phyloP scores from a whole-genome alignment of 1,140 invertebrate species.

The Teleopsis dalmanni region DNA sequence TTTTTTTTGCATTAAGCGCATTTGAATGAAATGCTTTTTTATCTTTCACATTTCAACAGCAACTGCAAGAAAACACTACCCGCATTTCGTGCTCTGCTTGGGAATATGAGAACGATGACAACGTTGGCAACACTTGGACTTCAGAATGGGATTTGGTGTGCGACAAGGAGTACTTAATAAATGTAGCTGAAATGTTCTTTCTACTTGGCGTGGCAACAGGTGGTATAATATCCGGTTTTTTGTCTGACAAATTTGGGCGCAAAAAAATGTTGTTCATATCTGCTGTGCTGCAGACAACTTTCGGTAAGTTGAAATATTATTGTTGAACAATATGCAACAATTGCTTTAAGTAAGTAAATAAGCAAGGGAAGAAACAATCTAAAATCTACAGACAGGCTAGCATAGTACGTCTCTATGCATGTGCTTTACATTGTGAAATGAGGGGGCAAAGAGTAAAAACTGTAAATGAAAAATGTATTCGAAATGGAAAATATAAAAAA shows the following conservation, averaged over 20 bases:
- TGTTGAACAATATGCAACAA: too few relatives aligned
- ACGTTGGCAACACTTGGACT: conserved; percentile 53
- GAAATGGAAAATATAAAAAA: too few relatives aligned
- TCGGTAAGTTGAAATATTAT: conserved; percentile 49
- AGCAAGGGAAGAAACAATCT: not conserved
- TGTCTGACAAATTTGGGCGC: conserved; percentile 69
- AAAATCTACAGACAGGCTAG: not conserved
- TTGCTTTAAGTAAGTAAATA: not conserved
- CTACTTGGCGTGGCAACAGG: conserved; percentile 60
- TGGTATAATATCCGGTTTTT: conserved; percentile 59
- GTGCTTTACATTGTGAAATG: too few relatives aligned
- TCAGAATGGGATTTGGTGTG: conserved; percentile 62
- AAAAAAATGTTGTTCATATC: conserved; percentile 65
- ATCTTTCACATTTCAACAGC: conserved; percentile 2
- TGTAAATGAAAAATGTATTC: too few relatives aligned
- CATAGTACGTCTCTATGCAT: too few relatives aligned
- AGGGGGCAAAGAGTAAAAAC: too few relatives aligned
- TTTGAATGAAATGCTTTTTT: not conserved
- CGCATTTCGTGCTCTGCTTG: conserved; percentile 52
- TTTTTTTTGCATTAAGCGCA: too few relatives aligned
- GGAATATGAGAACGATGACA: conserved; percentile 57
- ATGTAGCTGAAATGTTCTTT: conserved; percentile 61
- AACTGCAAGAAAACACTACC: conserved; percentile 5
- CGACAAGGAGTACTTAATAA: conserved; percentile 54
- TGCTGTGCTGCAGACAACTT: conserved; percentile 58